Percentiles rank a stretch among this genome's conserved stretches.
phyloP scores from a whole-genome alignment of 2,888 invertebrate genomes.

The Eupithecia dodoneata region DNA sequence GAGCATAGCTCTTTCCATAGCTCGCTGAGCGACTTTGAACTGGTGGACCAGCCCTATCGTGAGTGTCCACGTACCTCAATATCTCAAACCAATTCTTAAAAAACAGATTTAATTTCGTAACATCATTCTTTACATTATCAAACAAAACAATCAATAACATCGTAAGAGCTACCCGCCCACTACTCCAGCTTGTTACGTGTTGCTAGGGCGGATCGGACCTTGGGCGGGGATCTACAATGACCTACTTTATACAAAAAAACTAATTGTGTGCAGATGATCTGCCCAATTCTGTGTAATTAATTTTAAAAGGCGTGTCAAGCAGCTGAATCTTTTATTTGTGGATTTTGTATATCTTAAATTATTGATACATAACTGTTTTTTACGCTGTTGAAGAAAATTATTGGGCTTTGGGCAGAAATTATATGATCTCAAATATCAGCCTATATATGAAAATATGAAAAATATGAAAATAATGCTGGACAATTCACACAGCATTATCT shows the following conservation, averaged over 20 bases:
- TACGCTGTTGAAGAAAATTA: background rate
- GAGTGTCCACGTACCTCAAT: no score
- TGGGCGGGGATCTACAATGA: slow-evolving; percentile 58
- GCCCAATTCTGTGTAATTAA: slow-evolving; percentile 60
- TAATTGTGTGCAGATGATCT: slow-evolving; percentile 55
- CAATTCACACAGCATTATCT: no score
- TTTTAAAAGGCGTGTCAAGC: slow-evolving; percentile 57
- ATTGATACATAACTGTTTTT: slow-evolving; percentile 9
- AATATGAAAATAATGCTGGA: no score
- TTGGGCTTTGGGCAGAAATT: background rate
- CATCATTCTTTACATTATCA: slow-evolving; percentile 7
- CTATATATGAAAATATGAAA: no score
- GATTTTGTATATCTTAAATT: slow-evolving; percentile 37
- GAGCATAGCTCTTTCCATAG: no score
- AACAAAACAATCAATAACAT: slow-evolving; percentile 40
- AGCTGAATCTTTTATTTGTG: slow-evolving; percentile 57
- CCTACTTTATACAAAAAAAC: slow-evolving; percentile 49
- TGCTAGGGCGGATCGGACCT: slow-evolving; percentile 53
- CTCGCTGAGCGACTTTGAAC: no score
- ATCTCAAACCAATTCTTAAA: background rate
- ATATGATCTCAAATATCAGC: no score
- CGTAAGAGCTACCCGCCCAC: slow-evolving; percentile 47
- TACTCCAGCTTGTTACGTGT: slow-evolving; percentile 57
- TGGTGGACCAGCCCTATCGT: no score
- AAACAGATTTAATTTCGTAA: background rate